These are phyloP conservation scores for Brachypterus glaber DNA, from an alignment of 2,888 invertebrate species.

Conservation along the genomic window DNA sequence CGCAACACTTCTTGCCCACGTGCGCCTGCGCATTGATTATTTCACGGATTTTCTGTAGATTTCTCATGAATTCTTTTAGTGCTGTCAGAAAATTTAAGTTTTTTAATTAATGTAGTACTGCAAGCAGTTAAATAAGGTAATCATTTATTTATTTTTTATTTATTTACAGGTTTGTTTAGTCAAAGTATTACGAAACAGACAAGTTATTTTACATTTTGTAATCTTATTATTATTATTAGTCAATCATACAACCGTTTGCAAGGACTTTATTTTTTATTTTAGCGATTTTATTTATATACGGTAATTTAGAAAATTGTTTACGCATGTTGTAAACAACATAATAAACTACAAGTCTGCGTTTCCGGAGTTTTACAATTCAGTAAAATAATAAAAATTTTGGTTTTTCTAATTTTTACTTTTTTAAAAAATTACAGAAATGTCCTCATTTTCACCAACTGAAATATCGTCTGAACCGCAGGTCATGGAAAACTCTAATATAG, in stretches of 20 bases:
- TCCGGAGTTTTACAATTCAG: too few relatives aligned
- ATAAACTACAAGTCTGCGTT: too few relatives aligned
- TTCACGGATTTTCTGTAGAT: constrained; percentile 26
- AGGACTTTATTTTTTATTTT: constrained; percentile 19
- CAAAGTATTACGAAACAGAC: neutral
- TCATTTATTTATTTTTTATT: constrained; percentile 22
- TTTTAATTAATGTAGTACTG: constrained; percentile 19
- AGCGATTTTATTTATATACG: too few relatives aligned
- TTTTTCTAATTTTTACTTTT: too few relatives aligned
- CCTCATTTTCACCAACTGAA: constrained; percentile 24
- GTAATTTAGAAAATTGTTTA: too few relatives aligned
- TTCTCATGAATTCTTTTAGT: constrained; percentile 28
- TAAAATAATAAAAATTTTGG: too few relatives aligned
- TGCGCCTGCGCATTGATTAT: constrained; percentile 26
- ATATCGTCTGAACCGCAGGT: constrained; percentile 18
- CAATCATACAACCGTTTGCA: constrained; percentile 22
- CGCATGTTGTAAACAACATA: too few relatives aligned
- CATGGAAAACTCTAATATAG: constrained; percentile 20
- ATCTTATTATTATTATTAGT: constrained; percentile 4
- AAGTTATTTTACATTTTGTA: constrained; percentile 15
- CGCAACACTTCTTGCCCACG: constrained; percentile 12
- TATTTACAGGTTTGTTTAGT: constrained; percentile 16
- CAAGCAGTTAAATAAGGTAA: constrained; percentile 23
- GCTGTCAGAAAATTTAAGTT: constrained; percentile 32
- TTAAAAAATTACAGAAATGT: constrained; percentile 31